Evolutionary conservation across 2,888 invertebrate genomes (phyloP), one percentile per base, ranked within the genome.

Genomic region (Magallana nippona): DNA sequence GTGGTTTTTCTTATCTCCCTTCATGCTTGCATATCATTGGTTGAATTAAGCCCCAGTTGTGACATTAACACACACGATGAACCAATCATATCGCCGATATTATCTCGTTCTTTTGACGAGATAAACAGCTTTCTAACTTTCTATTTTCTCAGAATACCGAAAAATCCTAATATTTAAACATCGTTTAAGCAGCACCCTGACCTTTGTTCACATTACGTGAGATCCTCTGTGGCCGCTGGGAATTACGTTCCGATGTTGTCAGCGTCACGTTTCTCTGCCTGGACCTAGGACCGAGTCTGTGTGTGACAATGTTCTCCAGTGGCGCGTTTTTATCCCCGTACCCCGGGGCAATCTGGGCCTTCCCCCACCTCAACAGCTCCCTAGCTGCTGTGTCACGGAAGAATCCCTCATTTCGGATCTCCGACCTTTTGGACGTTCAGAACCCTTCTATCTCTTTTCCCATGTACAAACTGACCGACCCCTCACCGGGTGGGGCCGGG

Each of bases 391-490:
- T 71, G 77, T 81, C 85, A 11, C 79, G 82, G 44, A 86, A 86
- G 80, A 79, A 82, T 57, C 77, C 86, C 1, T 82, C 89, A 15
- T 87, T 89, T 63, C 86, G 88, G 44, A 87, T 89, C 17, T 83
- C 87, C 17, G 89, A 89, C 79, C 86, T 89, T 60, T 84, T 89
- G 55, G 89, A 88, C 63, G 79, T 85, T 15, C 85, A 82, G 17
- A 84, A 60, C 19, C 55, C 81, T 8, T 13, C 71, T 11, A 32
- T 71, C 15, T 32, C 71, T 71, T 71, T 71, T 11, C 27, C 60
- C 19, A 22, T 44, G 10, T 60, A 62, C n/a, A 55, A 77, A 55
- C 55, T 55, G 8, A 17, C 78, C 1, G 81, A 78, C 15, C 22
- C 56, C 22, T 60, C 78, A 8, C 11, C 58, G 10, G 60, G 56